Evolutionary conservation across 2,888 invertebrate species (phyloP).

Genomic region (Stramonita haemastoma): DNA sequence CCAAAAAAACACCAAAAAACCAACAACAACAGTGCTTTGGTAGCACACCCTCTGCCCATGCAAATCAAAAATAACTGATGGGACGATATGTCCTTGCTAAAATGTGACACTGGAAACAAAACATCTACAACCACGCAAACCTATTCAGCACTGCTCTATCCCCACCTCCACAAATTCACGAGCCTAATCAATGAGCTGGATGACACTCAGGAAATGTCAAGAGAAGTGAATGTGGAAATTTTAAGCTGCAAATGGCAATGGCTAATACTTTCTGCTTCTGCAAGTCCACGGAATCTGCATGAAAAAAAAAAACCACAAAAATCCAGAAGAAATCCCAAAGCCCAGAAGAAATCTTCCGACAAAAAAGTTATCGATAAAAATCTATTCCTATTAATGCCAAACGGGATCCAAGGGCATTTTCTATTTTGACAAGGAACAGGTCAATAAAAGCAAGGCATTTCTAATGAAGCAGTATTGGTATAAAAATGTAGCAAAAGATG

Average conservation of each 20-base stretch:
- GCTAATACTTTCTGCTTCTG: background rate
- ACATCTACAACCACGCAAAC: background rate
- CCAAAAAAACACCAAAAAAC: too few relatives aligned
- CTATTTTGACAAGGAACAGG: background rate
- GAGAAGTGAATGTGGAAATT: background rate
- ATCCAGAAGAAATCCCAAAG: background rate
- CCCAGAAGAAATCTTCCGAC: background rate
- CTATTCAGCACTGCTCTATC: background rate
- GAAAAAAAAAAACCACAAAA: background rate
- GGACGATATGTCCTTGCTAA: too few relatives aligned
- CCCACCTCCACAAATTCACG: background rate
- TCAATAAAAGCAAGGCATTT: slow-evolving; percentile 1
- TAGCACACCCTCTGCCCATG: too few relatives aligned
- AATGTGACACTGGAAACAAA: too few relatives aligned
- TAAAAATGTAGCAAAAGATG: too few relatives aligned
- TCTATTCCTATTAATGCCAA: background rate
- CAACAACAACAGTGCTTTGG: too few relatives aligned
- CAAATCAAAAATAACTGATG: too few relatives aligned
- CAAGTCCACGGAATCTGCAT: background rate
- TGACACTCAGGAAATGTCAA: slow-evolving; percentile 1
- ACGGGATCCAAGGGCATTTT: background rate
- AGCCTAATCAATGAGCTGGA: background rate
- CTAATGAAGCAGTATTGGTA: background rate
- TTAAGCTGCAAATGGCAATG: slow-evolving; percentile 11
- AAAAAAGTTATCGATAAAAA: background rate